Evolutionary conservation across 2,113 vertebrate genomes (phyloP), one percentile per base, ranked within the genome.

Genomic region (Condylura cristata): DNA sequence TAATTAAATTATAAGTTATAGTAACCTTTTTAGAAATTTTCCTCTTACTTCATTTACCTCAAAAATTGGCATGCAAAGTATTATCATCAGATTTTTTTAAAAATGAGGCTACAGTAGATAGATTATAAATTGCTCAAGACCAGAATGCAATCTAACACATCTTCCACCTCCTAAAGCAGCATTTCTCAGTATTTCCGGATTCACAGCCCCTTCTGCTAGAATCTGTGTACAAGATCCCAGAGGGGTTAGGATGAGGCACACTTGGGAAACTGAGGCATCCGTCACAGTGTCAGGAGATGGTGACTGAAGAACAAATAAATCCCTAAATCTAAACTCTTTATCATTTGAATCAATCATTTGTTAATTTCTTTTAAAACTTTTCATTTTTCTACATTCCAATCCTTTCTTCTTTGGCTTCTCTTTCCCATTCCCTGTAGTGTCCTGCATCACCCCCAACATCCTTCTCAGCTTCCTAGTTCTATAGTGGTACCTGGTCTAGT

Each of bases 41-140:
- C n/a, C 24, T 78, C 90, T 85, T 85, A 90, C 16, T 18, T 91
- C 58, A 84, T 92, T 92, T 86, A 94, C 58, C 24, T 82, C 91
- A 14, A 92, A 93, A 66, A 94, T 22, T 78, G 68, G 56, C 81
- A 88, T 34, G n/a, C 34, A 89, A 91, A 89, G 17, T 32, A 80
- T 70, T 48, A 79, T 51, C 44, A 80, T 46, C 56, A 41, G 37
- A 44, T 41, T 44, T 41, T 44, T 26, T 41, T 70, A 13, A 80
- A 68, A 22, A 0, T 3, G 10, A 95, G 81, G 48, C 26, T 79
- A 88, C 34, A 93, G 61, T 3, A 65, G 48, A 39, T 10, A 87
- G 71, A 82, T 71, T 72, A 66, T 46, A 82, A 80, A 83, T 34
- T 75, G 56, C 75, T 79, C 22, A 53, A 96, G 63, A 65, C 74